These are phyloP conservation scores for Potamarius usumacintae DNA, from an alignment of 2,113 vertebrate species.

Conservation along the genomic window DNA sequence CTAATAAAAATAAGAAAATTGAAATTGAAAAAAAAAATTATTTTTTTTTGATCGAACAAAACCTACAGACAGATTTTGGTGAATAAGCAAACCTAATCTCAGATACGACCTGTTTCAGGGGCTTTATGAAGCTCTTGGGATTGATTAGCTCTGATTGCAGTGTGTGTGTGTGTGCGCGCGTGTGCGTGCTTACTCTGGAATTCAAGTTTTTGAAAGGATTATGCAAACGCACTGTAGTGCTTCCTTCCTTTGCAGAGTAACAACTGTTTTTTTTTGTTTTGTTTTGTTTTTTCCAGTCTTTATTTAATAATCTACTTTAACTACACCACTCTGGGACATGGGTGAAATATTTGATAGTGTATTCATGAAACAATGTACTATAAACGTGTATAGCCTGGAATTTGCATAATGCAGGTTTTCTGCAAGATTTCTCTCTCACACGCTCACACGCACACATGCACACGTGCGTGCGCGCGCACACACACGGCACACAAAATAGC, in stretches of 20 bases:
- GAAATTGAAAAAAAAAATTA: too few species aligned
- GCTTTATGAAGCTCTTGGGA: conserved; percentile 54
- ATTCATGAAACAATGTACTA: not conserved
- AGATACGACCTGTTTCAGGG: conserved; percentile 56
- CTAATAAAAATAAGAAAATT: not conserved
- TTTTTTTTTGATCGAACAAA: conserved; percentile 3
- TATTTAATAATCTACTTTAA: conserved; percentile 44
- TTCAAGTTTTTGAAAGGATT: conserved; percentile 43
- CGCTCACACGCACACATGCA: not conserved
- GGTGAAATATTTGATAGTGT: conserved; percentile 1
- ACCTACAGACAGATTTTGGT: conserved; percentile 62
- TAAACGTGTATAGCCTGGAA: not conserved
- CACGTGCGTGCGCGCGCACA: not conserved
- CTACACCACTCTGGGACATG: not conserved
- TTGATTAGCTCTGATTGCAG: conserved; percentile 65
- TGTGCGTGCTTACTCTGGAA: conserved; percentile 43
- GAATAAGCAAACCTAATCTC: conserved; percentile 64
- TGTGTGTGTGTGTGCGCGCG: conserved; percentile 3
- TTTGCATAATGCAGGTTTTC: conserved; percentile 14
- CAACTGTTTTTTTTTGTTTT: conserved; percentile 25
- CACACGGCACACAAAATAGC: not conserved
- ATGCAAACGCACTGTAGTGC: conserved; percentile 30
- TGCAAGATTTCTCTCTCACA: not conserved
- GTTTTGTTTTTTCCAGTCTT: not conserved
- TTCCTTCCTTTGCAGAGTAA: conserved; percentile 43